phyloP scores from a whole-genome alignment of 1,140 invertebrate genomes.

The Papilio polytes region DNA sequence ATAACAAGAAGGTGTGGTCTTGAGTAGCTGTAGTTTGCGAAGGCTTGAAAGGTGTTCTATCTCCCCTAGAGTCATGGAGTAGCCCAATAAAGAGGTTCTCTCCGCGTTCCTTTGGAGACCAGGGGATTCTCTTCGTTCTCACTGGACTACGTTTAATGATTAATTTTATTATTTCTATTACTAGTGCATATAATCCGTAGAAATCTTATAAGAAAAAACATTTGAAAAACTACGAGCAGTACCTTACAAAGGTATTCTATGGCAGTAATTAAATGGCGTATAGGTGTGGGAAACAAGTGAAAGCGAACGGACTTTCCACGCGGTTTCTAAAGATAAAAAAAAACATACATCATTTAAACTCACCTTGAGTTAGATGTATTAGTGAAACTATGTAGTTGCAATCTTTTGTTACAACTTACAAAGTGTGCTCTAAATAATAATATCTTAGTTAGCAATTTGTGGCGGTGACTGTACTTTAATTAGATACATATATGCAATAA shows the following conservation, averaged over 20 bases:
- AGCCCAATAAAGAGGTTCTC: no score
- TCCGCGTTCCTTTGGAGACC: no score
- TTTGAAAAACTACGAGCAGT: not conserved
- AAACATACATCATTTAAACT: constrained; percentile 10
- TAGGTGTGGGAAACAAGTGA: constrained; percentile 30
- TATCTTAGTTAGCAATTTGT: not conserved
- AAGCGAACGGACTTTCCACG: constrained; percentile 25
- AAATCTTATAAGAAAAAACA: not conserved
- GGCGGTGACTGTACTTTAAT: not conserved
- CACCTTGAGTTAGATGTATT: constrained; percentile 4
- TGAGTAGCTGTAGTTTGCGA: no score
- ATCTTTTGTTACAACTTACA: not conserved
- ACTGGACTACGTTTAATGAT: no score
- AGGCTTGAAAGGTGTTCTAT: no score
- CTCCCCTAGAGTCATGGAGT: no score
- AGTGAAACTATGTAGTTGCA: not conserved
- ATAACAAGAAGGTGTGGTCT: no score
- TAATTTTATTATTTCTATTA: not conserved
- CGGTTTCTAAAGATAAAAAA: constrained; percentile 37
- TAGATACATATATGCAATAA: not conserved
- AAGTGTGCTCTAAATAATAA: not conserved
- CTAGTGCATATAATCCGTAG: not conserved
- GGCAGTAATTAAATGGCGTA: constrained; percentile 33
- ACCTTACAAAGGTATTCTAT: constrained; percentile 32
- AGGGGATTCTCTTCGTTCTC: no score